Evolutionary conservation across 2,888 invertebrate genomes (phyloP), one percentile per base, ranked within the genome.

Genomic region (Flexamia atlantica): DNA sequence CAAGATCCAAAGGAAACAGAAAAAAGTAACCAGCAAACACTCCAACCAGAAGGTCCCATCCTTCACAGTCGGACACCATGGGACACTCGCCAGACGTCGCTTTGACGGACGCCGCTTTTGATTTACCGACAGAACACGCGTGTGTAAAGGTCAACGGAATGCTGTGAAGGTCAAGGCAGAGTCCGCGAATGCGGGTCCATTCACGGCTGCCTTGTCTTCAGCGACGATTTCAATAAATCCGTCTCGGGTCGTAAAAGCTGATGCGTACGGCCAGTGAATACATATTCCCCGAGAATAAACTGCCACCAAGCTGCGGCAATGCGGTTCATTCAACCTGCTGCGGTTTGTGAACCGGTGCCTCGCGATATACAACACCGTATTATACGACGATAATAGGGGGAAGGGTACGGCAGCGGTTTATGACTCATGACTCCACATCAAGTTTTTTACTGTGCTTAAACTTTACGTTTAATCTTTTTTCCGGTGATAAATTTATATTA

Each of bases 181-280:
- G 23, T 53, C n/a, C n/a, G 10, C 53, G 53, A 53, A 53, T 53
- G 53, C 12, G 46, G 46, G 46, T 46, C 46, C 46, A 46, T 46
- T 46, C 7, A 46, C 46, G 17, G 14, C 46, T 9, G 12, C 53
- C 53, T 20, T 53, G 53, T 23, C 20, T 53, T 10, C 20, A 46
- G 20, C 3, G 53, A 23, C 10, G 53, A 53, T 23, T 53, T 53
- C n/a, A 23, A 23, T n/a, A 53, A 9, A 46, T 9, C 46, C 46
- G 14, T 14, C 46, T 14, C 46, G 12, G 5, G 7, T 46, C 46
- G 14, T 46, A 46, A 46, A 46, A 9, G 46, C 46, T 10, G 46
- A 9, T 46, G 12, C 46, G 36, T 46, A 12, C 46, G 46, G 46
- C 46, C 14, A n/a, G n/a, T n/a, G n/a, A n/a, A n/a, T n/a, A n/a